A percentile compares a stretch with the other conserved stretches of the same genome.
These are phyloP conservation scores for Passer domesticus DNA, from an alignment of 2,113 vertebrate genomes.

Conservation along the genomic window DNA sequence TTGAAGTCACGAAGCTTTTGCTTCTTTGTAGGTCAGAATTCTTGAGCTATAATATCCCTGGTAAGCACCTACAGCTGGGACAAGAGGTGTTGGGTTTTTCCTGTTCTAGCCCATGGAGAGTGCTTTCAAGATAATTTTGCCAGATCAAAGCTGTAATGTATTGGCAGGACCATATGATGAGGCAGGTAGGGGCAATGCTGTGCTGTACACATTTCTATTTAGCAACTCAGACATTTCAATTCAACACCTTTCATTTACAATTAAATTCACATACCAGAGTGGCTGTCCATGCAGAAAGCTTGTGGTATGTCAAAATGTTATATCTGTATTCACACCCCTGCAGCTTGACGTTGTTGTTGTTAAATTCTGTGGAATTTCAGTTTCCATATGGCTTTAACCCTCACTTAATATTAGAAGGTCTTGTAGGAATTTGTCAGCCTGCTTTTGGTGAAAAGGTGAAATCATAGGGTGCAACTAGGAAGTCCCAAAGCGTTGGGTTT, in stretches of 20 bases:
- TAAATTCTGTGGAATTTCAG: neutral
- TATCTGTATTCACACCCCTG: neutral
- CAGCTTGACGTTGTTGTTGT: neutral
- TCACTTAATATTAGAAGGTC: neutral
- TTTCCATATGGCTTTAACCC: neutral
- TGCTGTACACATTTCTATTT: neutral
- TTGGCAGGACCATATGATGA: neutral
- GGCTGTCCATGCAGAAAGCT: neutral
- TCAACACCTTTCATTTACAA: neutral
- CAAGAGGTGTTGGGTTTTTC: neutral
- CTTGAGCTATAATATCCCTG: neutral
- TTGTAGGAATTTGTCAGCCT: neutral
- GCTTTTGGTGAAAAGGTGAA: neutral
- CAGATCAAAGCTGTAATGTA: neutral
- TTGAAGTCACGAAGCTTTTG: neutral
- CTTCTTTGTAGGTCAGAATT: neutral
- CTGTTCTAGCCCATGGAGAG: neutral
- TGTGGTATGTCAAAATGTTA: neutral
- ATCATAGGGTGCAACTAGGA: neutral
- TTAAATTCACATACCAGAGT: neutral
- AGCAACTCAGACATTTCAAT: neutral
- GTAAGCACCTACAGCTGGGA: neutral
- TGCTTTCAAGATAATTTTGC: neutral
- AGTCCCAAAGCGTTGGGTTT: neutral
- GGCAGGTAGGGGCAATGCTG: neutral